Conservation (phyloP, 2,797 vertebrate genomes). For the Caiman crocodilus region DNA sequence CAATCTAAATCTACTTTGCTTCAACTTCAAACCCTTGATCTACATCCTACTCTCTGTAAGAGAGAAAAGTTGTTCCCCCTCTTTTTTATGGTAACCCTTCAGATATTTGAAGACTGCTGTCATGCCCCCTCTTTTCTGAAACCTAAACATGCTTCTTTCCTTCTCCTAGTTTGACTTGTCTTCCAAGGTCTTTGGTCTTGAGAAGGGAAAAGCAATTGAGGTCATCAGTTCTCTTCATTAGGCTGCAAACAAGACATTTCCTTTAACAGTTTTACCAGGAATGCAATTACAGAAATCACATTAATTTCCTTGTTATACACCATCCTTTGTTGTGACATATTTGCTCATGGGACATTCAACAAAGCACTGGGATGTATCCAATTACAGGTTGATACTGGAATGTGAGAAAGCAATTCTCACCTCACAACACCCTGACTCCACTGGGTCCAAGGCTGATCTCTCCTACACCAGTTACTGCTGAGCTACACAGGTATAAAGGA, state of each 20-base stretch:
- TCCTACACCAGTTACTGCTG: background rate
- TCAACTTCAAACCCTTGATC: too few species aligned
- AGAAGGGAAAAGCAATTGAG: background rate
- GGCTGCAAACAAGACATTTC: background rate
- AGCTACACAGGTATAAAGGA: rapidly evolving
- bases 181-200: background rate
- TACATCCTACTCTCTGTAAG: too few species aligned
- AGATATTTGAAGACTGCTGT: too few species aligned
- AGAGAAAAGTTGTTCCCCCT: too few species aligned
- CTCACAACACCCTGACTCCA: background rate
- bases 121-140: too few species aligned
- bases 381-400: background rate
- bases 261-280: background rate
- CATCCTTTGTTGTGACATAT: background rate
- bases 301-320: background rate
- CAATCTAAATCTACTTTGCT: too few species aligned
- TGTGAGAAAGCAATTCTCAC: background rate
- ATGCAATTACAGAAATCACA: background rate
- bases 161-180: too few species aligned
- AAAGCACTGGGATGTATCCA: background rate
- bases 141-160: too few species aligned
- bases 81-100: too few species aligned
- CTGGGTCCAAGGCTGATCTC: background rate
- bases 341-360: background rate
- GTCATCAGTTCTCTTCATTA: background rate